Evolutionary conservation across 2,113 vertebrate genomes (phyloP), one percentile per base, ranked within the genome.

Genomic region (Anoura caudifer): DNA sequence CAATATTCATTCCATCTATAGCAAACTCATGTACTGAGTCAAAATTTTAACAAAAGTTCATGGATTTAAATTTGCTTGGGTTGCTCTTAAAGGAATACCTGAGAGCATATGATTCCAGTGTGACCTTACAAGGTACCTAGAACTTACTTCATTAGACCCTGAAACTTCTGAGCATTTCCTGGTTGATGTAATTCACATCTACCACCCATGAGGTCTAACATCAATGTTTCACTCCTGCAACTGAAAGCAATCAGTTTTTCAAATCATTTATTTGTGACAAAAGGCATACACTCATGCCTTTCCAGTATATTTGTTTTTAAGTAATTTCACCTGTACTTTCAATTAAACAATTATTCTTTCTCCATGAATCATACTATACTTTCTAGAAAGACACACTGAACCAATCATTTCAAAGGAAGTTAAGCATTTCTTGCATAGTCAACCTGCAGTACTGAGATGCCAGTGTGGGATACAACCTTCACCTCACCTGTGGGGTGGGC

Each of bases 191-290:
- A 91, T 26, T 31, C 8, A 22, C 16, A 75, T 14, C 75, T 26
- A 4, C 69, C 28, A 63, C 13, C 16, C 9, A 52, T 47, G 52
- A 91, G 38, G 20, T 87, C 26, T 52, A 47, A 69, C 4, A 28
- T 43, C 54, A 80, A 26, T 17, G 31, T 65, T 95, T 92, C 33
- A 36, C 52, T 73, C 31, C 31, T 83, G 5, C 22, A 33, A 76
- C 2, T 65, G n/a, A n/a, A 45, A 56, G 6, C 24, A 59, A 91
- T 80, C 69, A 94, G 28, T 20, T 95, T 96, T 95, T 94, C 54
- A 85, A 7, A 76, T 76, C 59, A 73, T 31, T 76, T 70, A n/a
- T 90, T 43, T 93, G 8, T 73, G 69, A 85, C 20, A 41, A 61
- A 83, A 38, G 59, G 2, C 83, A 14, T 15, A 70, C 9, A 45